Evolutionary conservation across 2,113 vertebrate genomes (phyloP).

Genomic region (Strix aluco): DNA sequence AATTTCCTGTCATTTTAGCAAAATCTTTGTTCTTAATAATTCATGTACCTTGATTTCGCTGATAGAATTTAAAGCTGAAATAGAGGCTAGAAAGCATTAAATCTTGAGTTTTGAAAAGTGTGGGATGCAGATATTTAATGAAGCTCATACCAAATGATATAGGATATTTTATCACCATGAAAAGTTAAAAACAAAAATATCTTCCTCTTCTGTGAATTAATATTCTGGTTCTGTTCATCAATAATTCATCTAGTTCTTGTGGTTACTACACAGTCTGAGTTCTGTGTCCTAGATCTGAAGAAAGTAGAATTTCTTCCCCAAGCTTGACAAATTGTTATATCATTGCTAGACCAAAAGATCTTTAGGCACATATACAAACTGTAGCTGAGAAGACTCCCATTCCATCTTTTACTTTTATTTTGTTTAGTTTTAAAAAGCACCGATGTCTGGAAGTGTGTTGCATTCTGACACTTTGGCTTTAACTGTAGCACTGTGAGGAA

Average conservation of each 20-base stretch:
- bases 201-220: constrained; percentile 20
- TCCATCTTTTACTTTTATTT: neutral
- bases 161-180: neutral
- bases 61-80: neutral
- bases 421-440: neutral
- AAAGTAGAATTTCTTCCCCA: neutral
- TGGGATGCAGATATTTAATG: neutral
- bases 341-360: neutral
- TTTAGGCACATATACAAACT: neutral
- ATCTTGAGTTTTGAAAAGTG: neutral
- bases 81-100: neutral
- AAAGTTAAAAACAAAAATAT: constrained; percentile 2
- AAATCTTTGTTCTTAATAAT: constrained; percentile 12
- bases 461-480: neutral
- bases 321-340: neutral
- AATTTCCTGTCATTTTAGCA: neutral
- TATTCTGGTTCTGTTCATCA: constrained; percentile 9
- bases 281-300: constrained; percentile 41
- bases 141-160: neutral
- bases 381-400: neutral
- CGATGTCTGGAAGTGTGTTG: neutral
- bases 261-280: constrained; percentile 3
- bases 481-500: neutral
- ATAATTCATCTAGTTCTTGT: constrained; percentile 38
- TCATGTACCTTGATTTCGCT: neutral